Evolutionary conservation across 1,140 invertebrate species (phyloP).

Genomic region (Copidosoma floridanum): DNA sequence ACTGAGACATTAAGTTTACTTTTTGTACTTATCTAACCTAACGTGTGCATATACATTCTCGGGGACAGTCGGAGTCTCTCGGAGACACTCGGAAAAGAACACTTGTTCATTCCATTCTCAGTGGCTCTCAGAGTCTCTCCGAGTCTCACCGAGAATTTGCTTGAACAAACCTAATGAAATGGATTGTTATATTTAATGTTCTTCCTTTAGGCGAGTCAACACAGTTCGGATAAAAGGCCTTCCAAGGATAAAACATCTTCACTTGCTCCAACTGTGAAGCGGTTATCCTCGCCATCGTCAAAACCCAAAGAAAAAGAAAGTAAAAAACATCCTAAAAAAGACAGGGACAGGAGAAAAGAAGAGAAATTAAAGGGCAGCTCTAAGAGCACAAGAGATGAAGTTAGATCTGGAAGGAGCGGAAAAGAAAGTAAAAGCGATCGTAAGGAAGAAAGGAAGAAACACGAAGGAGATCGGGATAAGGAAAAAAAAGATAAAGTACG

Average conservation of each 20-base stretch:
- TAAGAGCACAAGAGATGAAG: conserved; percentile 45
- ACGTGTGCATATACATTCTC: too few species aligned
- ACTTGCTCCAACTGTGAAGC: conserved; percentile 49
- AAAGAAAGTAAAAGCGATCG: conserved; percentile 51
- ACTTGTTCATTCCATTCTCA: too few species aligned
- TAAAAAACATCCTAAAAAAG: conserved; percentile 35
- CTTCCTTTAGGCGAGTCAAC: conserved; percentile 29
- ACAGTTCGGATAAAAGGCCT: conserved; percentile 45
- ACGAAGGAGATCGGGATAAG: conserved; percentile 56
- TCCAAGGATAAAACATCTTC: conserved; percentile 45
- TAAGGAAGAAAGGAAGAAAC: conserved; percentile 57
- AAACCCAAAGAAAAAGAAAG: conserved; percentile 51
- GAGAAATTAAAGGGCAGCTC: conserved; percentile 43
- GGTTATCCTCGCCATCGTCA: conserved; percentile 45
- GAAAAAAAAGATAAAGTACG: conserved; percentile 56
- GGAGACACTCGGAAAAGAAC: too few species aligned
- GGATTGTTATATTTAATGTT: too few species aligned
- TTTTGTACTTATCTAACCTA: too few species aligned
- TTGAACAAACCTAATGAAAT: too few species aligned
- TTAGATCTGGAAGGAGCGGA: conserved; percentile 34
- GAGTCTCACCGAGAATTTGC: too few species aligned
- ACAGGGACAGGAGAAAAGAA: conserved; percentile 56
- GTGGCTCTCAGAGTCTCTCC: too few species aligned
- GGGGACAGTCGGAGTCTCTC: too few species aligned
- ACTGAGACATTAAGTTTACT: too few species aligned